Evolutionary conservation across 1,140 invertebrate species (phyloP), one percentile per base, ranked within the genome.

Genomic region (Agrilus planipennis): DNA sequence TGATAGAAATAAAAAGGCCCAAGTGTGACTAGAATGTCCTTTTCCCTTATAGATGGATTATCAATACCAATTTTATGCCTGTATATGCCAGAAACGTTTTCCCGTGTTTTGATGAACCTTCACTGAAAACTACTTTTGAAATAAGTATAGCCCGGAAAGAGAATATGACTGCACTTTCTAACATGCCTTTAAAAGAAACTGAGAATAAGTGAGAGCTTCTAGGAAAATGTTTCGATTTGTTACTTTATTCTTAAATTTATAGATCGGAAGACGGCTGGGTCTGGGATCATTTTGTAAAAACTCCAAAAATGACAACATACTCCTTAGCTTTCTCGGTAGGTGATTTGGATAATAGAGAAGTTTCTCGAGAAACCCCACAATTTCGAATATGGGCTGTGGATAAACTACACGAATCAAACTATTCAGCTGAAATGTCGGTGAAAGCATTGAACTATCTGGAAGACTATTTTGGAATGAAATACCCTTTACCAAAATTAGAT

Each of bases 61-160:
- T 73, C 1, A 68, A 75, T 1, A 89, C 89, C 18, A 87, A 93
- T 54, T 79, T 93, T 52, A 80, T 90, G 54, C 77, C 88, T 2
- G 79, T 81, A 1, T 76, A 83, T 56, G 89, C 90, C 0, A 70
- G 89, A 25, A 69, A 76, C 25, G 83, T 88, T 0, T 92, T 94
- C 52, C 90, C 90, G 0, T 92, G 88, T 59, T 88, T 90, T 57
- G 90, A 94, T 58, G 90, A 94, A 52, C 87, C 88, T 0, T 73
- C 76, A 1, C 73, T 91, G 32, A 93, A 92, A 60, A 82, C 89
- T 2, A 71, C 70, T 11, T 91, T 87, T 52, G 66, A 75, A 47
- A 67, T 81, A 25, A 80, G 73, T 48, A 66, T 90, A 3, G 73
- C 79, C 2, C 63, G 79, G 11, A 70, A 70, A 21, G 60, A 51